Evolutionary conservation across 2,113 vertebrate species (phyloP).

Genomic region (Anoplopoma fimbria): DNA sequence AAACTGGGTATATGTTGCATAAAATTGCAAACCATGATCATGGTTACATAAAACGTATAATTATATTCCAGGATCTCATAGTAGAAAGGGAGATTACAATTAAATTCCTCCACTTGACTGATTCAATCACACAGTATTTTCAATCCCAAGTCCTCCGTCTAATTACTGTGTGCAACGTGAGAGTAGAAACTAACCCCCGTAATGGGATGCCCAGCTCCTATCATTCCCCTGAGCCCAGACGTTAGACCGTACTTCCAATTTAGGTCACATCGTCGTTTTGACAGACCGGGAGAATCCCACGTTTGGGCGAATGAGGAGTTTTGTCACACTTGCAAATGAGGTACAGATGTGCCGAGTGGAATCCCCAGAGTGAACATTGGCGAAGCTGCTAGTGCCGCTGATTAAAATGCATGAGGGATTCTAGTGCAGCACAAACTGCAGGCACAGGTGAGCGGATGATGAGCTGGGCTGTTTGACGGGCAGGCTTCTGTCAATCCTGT

Average conservation of each 20-base stretch:
- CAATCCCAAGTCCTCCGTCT: slow-evolving; percentile 60
- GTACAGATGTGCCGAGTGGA: slow-evolving; percentile 28
- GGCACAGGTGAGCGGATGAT: slow-evolving; percentile 55
- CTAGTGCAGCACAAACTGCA: slow-evolving; percentile 58
- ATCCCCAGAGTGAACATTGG: slow-evolving; percentile 29
- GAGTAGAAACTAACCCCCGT: slow-evolving; percentile 45
- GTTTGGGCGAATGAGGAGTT: slow-evolving; percentile 50
- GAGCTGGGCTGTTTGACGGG: slow-evolving; percentile 29
- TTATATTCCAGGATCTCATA: slow-evolving; percentile 12
- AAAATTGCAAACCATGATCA: neutral
- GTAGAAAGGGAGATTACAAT: slow-evolving; percentile 43
- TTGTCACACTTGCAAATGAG: slow-evolving; percentile 71
- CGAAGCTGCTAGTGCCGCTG: slow-evolving; percentile 6
- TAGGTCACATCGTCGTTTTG: slow-evolving; percentile 38
- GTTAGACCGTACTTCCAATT: slow-evolving; percentile 71
- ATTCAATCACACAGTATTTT: slow-evolving; percentile 53
- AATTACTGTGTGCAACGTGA: slow-evolving; percentile 58
- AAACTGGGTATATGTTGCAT: neutral
- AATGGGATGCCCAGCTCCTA: slow-evolving; percentile 57
- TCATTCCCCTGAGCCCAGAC: slow-evolving; percentile 60
- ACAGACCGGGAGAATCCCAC: slow-evolving; percentile 51
- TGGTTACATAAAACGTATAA: neutral
- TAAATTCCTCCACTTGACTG: slow-evolving; percentile 57
- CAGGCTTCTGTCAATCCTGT: slow-evolving; percentile 8
- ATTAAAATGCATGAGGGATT: slow-evolving; percentile 46